Evolutionary conservation across 2,888 invertebrate genomes (phyloP).

Genomic region (Frankliniella intonsa): DNA sequence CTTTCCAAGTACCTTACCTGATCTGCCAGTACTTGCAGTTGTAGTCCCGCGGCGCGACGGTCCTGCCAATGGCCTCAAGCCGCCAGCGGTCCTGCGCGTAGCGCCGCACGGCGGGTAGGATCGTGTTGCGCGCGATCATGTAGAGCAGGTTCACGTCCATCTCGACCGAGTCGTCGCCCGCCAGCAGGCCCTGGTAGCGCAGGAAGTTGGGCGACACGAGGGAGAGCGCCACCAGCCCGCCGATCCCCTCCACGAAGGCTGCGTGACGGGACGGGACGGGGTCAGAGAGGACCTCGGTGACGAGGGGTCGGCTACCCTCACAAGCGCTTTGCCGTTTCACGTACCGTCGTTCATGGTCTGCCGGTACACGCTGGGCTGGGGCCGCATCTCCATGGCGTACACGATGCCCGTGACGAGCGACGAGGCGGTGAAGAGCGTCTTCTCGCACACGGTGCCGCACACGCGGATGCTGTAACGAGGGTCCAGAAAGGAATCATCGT

Average conservation of each 20-base stretch:
- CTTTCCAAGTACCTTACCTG: neutral
- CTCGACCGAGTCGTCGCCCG: conserved; percentile 19
- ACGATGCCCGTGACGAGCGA: neutral
- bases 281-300: neutral
- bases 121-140: neutral
- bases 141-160: conserved; percentile 22
- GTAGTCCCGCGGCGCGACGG: neutral
- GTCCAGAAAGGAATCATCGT: conserved; percentile 12
- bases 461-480: neutral
- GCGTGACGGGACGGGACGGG: neutral
- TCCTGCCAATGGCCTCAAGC: neutral
- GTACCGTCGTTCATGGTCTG: conserved; percentile 9
- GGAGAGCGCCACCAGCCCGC: conserved; percentile 14
- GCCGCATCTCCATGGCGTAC: conserved; percentile 23
- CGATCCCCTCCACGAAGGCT: conserved; percentile 4
- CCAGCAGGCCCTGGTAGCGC: conserved; percentile 15
- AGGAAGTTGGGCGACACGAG: conserved; percentile 19
- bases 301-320: too few relatives aligned
- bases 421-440: conserved; percentile 3
- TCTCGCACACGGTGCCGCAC: neutral
- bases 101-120: neutral
- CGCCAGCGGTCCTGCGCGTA: conserved; percentile 1
- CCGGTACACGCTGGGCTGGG: conserved; percentile 18
- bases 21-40: conserved; percentile 7
- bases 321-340: neutral